These are phyloP conservation scores for Chelonus formosanus DNA, from an alignment of 2,888 invertebrate genomes.

Conservation along the genomic window DNA sequence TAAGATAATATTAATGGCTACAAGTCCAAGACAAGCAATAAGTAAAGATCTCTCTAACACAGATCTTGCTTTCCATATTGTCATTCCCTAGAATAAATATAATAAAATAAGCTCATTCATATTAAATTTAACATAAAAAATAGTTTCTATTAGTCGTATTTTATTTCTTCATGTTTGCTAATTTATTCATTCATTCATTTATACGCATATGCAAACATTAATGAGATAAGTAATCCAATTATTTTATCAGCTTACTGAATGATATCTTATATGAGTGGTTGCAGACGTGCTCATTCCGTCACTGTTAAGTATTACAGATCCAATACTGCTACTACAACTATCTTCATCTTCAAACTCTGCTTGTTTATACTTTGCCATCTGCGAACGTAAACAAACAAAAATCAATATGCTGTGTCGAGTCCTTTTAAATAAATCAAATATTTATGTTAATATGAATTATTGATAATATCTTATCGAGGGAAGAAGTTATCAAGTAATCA, in stretches of 20 bases:
- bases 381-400: constrained; percentile 45
- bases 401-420: neutral
- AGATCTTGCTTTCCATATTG: constrained; percentile 64
- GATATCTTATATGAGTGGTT: constrained; percentile 80
- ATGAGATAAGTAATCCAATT: too few species aligned
- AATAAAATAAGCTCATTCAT: too few species aligned
- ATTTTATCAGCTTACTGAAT: constrained; percentile 68
- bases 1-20: constrained; percentile 70
- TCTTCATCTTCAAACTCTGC: constrained; percentile 88
- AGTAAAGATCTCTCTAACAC: constrained; percentile 77
- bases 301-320: constrained; percentile 80
- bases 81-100: too few species aligned
- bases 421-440: too few species aligned
- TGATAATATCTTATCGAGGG: too few species aligned
- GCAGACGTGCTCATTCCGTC: constrained; percentile 82
- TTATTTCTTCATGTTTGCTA: too few species aligned
- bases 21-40: constrained; percentile 68
- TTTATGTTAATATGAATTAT: too few species aligned
- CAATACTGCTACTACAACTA: constrained; percentile 74
- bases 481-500: too few species aligned
- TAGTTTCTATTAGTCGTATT: too few species aligned
- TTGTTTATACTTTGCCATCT: constrained; percentile 91
- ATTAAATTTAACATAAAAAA: too few species aligned
- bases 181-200: too few species aligned
- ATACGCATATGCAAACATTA: constrained; percentile 45